These are phyloP conservation scores for Philaethria dido DNA, from an alignment of 2,888 invertebrate species.

Conservation along the genomic window DNA sequence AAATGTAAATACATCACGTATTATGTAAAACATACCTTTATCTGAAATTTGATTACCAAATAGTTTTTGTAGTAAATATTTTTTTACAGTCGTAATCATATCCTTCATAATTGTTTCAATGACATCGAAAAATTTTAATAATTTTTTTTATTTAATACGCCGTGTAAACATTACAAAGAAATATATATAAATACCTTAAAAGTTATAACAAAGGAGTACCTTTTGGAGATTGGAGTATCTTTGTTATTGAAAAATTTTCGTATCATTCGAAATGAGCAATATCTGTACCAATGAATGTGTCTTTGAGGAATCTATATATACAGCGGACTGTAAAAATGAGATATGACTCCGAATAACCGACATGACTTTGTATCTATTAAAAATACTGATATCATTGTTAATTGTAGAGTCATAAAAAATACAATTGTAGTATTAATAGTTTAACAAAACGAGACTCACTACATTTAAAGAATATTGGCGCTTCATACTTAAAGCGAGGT, in stretches of 20 bases:
- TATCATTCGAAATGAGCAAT: slow-evolving; percentile 32
- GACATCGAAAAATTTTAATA: too few species aligned
- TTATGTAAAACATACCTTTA: not conserved
- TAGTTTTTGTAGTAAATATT: too few species aligned
- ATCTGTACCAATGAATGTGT: slow-evolving; percentile 16
- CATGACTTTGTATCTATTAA: too few species aligned
- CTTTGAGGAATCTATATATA: slow-evolving; percentile 20
- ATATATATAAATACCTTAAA: not conserved
- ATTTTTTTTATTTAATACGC: not conserved
- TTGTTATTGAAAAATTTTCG: slow-evolving; percentile 40
- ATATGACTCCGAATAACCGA: not conserved
- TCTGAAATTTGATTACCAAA: not conserved
- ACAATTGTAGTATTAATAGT: not conserved
- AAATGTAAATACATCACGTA: not conserved
- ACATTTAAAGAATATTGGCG: too few species aligned
- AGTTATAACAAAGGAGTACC: slow-evolving; percentile 29
- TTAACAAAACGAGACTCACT: too few species aligned
- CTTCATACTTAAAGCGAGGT: too few species aligned
- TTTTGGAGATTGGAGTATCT: slow-evolving; percentile 17
- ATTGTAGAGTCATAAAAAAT: not conserved
- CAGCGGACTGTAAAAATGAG: slow-evolving; percentile 3
- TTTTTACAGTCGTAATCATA: too few species aligned
- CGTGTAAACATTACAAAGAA: not conserved
- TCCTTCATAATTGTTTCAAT: not conserved
- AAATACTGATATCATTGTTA: not conserved